Conservation (phyloP, 2,888 invertebrate genomes). For the Ophioninae sp. region DNA sequence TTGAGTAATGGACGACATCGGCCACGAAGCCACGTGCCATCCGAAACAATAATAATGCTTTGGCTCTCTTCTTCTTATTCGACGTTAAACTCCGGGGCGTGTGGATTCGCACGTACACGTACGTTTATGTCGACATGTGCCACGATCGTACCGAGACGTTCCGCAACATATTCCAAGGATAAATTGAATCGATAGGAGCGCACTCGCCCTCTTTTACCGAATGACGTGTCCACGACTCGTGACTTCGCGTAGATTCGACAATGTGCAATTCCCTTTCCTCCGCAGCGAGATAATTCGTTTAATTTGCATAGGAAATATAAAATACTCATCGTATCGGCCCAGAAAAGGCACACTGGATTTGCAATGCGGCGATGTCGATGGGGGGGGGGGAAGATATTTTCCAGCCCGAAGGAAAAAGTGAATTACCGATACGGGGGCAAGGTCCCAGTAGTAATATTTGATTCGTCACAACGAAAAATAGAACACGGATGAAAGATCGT, state of each 20-base stretch:
- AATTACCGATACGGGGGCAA: not conserved
- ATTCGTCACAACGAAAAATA: too few species aligned
- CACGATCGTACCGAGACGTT: not conserved
- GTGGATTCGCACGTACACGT: not conserved
- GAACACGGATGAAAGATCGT: too few species aligned
- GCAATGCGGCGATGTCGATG: not conserved
- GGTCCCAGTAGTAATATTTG: not conserved
- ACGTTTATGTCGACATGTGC: constrained; percentile 2
- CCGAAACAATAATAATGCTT: constrained; percentile 21
- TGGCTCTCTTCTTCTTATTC: not conserved
- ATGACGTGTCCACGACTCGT: constrained; percentile 8
- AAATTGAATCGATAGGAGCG: constrained; percentile 30
- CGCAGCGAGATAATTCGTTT: not conserved
- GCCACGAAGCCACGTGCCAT: constrained; percentile 32
- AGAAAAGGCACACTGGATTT: not conserved
- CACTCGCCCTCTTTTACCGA: not conserved
- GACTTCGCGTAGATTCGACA: not conserved
- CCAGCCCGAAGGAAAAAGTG: not conserved
- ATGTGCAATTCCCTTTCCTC: constrained; percentile 5
- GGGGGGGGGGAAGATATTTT: not conserved
- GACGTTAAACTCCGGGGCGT: constrained; percentile 1
- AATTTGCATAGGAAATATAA: not conserved
- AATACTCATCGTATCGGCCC: not conserved
- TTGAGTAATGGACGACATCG: constrained; percentile 19
- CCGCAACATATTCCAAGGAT: constrained; percentile 27